phyloP scores from a whole-genome alignment of 2,888 invertebrate species.

The Hemithea aestivaria region DNA sequence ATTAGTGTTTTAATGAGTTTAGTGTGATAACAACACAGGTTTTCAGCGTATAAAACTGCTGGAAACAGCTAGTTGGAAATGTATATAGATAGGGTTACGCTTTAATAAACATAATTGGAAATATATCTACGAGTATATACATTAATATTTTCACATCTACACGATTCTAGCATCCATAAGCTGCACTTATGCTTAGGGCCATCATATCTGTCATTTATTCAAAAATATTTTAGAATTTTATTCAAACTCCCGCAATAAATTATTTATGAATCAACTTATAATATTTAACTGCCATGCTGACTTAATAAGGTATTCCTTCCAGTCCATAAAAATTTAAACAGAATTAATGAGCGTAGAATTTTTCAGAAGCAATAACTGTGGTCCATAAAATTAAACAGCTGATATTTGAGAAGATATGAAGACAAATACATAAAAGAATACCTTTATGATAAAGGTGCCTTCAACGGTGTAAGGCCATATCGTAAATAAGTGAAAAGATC shows the following conservation, averaged over 20 bases:
- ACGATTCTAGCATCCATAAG: too few relatives aligned
- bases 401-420: conserved; percentile 38
- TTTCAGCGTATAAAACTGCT: too few relatives aligned
- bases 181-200: too few relatives aligned
- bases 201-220: too few relatives aligned
- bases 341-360: conserved; percentile 30
- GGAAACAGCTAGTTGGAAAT: too few relatives aligned
- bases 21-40: too few relatives aligned
- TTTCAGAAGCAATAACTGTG: conserved; percentile 23
- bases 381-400: conserved; percentile 34
- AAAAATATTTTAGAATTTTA: conserved; percentile 1
- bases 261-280: conserved; percentile 18
- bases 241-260: neutral
- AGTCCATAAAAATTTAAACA: conserved; percentile 17
- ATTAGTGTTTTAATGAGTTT: too few relatives aligned
- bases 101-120: too few relatives aligned
- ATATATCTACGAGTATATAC: too few relatives aligned
- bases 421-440: conserved; percentile 35
- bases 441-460: conserved; percentile 48
- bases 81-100: too few relatives aligned
- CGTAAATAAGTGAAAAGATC: conserved; percentile 58
- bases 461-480: conserved; percentile 39
- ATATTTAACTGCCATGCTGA: conserved; percentile 20
- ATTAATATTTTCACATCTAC: too few relatives aligned
- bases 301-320: conserved; percentile 29